These are phyloP conservation scores for Sphaerophoria rueppellii DNA, from an alignment of 2,888 invertebrate genomes.

Conservation along the genomic window DNA sequence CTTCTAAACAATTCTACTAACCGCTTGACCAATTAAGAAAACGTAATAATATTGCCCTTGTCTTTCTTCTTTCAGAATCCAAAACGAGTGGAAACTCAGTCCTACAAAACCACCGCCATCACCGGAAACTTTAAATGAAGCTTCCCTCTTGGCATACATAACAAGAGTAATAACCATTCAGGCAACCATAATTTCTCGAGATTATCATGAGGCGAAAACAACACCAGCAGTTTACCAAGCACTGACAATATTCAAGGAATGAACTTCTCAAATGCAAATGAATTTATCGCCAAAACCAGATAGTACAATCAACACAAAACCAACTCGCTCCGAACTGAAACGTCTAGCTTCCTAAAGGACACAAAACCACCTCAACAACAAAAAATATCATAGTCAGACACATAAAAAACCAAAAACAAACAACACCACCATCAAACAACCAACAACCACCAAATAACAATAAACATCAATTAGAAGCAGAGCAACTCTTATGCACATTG, in stretches of 20 bases:
- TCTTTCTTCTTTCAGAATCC: too few relatives aligned
- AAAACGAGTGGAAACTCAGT: too few relatives aligned
- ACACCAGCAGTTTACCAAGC: slow-evolving; percentile 9
- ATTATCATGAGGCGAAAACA: slow-evolving; percentile 48
- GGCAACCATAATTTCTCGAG: slow-evolving; percentile 29
- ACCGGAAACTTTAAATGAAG: too few relatives aligned
- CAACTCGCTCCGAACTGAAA: slow-evolving; percentile 12
- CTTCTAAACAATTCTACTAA: too few relatives aligned
- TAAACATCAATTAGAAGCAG: slow-evolving; percentile 53
- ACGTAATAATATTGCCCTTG: too few relatives aligned
- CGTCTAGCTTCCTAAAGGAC: slow-evolving; percentile 20
- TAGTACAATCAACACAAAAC: slow-evolving; percentile 48
- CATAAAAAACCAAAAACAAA: background rate
- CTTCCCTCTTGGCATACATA: background rate
- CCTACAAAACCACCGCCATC: too few relatives aligned
- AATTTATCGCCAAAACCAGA: slow-evolving; percentile 40
- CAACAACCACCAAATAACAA: slow-evolving; percentile 51
- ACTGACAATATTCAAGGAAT: slow-evolving; percentile 49
- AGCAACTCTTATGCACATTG: slow-evolving; percentile 73
- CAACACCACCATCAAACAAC: background rate
- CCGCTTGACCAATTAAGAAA: too few relatives aligned
- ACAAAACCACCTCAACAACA: slow-evolving; percentile 3
- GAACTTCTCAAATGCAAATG: slow-evolving; percentile 60
- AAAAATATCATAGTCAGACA: background rate
- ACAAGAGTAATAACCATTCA: background rate